phyloP scores from a whole-genome alignment of 2,888 invertebrate genomes.

The Agrochola macilenta region DNA sequence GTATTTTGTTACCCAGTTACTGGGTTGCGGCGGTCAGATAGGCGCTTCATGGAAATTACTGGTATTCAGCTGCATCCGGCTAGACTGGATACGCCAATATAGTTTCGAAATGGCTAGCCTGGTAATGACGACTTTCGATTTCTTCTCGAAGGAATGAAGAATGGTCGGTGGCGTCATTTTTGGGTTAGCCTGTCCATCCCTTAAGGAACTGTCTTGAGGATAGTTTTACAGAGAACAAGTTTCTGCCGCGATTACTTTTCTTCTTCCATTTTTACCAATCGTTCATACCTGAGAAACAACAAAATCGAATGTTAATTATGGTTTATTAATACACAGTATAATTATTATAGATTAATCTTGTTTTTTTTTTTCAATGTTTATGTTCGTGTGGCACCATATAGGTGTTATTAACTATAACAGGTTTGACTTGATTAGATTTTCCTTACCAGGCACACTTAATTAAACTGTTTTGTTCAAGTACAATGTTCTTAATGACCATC shows the following conservation, averaged over 20 bases:
- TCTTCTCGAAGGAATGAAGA: background rate
- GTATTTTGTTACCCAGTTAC: too few relatives aligned
- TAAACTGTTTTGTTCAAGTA: slow-evolving; percentile 5
- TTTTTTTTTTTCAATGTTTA: slow-evolving; percentile 14
- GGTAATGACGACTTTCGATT: background rate
- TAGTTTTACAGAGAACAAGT: background rate
- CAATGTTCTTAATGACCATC: background rate
- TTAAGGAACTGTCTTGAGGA: background rate
- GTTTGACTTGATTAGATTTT: slow-evolving; percentile 21
- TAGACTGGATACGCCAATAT: background rate
- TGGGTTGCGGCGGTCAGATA: background rate
- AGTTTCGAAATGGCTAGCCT: background rate
- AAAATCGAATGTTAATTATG: slow-evolving; percentile 1
- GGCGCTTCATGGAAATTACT: background rate
- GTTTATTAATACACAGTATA: background rate
- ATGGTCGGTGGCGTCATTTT: background rate
- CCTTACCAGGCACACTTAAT: background rate
- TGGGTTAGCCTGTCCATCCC: background rate
- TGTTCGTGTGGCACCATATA: too few relatives aligned
- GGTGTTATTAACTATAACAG: slow-evolving; percentile 9
- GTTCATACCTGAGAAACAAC: slow-evolving; percentile 39
- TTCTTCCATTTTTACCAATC: background rate
- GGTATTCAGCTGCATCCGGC: background rate
- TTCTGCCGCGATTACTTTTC: background rate
- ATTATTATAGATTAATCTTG: background rate